Percentiles rank a stretch among this genome's conserved stretches.
phyloP scores from a whole-genome alignment of 2,113 vertebrate genomes.

The Catagonus wagneri region DNA sequence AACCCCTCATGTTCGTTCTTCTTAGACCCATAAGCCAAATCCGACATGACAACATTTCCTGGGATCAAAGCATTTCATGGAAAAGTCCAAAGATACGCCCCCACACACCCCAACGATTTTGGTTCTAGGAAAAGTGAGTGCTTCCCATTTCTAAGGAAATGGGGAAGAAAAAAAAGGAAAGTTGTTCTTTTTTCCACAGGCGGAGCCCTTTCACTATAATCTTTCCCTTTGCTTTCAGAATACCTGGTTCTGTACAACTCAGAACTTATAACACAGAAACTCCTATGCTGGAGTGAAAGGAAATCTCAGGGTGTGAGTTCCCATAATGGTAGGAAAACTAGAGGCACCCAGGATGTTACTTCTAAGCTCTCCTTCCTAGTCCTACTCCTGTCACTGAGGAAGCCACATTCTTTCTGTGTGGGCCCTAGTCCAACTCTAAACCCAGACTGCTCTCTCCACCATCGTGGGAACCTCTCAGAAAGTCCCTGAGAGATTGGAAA shows the following conservation, averaged over 20 bases:
- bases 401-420: neutral
- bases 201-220: neutral
- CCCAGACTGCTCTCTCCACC: neutral
- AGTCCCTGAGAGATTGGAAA: neutral
- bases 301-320: neutral
- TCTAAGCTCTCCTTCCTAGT: neutral
- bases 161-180: neutral
- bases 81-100: neutral
- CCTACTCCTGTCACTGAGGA: constrained; percentile 41
- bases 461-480: neutral
- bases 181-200: neutral
- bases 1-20: neutral
- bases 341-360: neutral
- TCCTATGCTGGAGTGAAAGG: neutral
- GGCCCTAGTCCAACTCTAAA: neutral
- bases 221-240: constrained; percentile 25
- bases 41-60: neutral
- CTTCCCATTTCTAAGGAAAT: neutral
- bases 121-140: neutral
- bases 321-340: neutral
- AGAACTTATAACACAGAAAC: neutral
- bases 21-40: neutral
- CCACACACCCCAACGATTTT: neutral
- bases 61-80: neutral
- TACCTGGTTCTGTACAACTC: constrained; percentile 8